Conservation (phyloP, 2,888 invertebrate genomes). For the Melinaea menophilus region DNA sequence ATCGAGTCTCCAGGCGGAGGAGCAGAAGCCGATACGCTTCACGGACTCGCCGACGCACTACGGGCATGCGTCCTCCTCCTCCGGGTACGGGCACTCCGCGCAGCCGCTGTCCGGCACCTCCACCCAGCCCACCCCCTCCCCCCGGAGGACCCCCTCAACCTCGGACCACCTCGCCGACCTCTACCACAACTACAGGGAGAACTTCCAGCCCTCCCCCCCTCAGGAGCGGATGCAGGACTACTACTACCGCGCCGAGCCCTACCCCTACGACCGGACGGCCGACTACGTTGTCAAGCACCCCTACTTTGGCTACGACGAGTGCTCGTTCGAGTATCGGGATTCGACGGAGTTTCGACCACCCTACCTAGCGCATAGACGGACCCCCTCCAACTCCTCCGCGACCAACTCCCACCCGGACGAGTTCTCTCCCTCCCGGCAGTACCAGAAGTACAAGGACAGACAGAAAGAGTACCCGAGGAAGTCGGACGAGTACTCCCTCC, state of each 20-base stretch:
- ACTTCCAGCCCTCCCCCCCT: slow-evolving; percentile 62
- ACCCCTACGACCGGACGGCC: slow-evolving; percentile 62
- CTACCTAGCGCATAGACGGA: slow-evolving; percentile 82
- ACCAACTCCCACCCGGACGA: slow-evolving; percentile 75
- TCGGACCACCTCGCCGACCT: slow-evolving; percentile 82
- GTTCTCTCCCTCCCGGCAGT: slow-evolving; percentile 63
- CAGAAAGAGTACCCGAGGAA: slow-evolving; percentile 64
- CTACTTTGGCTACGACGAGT: slow-evolving; percentile 65
- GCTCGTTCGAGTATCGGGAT: slow-evolving; percentile 62
- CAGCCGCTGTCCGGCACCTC: slow-evolving; percentile 72
- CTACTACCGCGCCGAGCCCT: slow-evolving; percentile 59
- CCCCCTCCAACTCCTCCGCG: slow-evolving; percentile 85
- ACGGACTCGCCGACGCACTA: slow-evolving; percentile 87
- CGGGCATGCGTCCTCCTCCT: slow-evolving; percentile 71
- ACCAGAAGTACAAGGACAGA: slow-evolving; percentile 51
- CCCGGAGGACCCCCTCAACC: slow-evolving; percentile 81
- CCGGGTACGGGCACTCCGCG: slow-evolving; percentile 72
- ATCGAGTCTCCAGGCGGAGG: slow-evolving; percentile 71
- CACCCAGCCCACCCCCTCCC: slow-evolving; percentile 80
- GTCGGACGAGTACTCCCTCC: slow-evolving; percentile 58
- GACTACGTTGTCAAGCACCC: slow-evolving; percentile 69
- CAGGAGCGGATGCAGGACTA: slow-evolving; percentile 57
- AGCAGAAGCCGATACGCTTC: slow-evolving; percentile 82
- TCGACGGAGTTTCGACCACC: slow-evolving; percentile 59
- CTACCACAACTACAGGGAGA: slow-evolving; percentile 73